Percentiles rank a stretch among this genome's conserved stretches.
Conservation (phyloP, 2,888 invertebrate species). For the Gari tellinella region DNA sequence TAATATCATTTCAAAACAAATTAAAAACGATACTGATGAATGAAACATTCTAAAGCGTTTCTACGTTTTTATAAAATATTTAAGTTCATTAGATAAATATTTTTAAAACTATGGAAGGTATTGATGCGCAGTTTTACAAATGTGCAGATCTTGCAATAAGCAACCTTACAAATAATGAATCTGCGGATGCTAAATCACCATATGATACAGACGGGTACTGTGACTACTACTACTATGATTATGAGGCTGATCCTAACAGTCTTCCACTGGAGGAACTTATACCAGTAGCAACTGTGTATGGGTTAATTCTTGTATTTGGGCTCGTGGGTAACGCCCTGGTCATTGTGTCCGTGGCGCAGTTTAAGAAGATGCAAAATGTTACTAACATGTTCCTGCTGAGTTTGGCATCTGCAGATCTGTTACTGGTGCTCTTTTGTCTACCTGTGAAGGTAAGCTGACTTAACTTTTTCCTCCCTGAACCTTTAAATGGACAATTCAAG, state of each 20-base stretch:
- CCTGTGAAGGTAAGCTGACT: constrained; percentile 89
- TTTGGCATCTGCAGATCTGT: constrained; percentile 89
- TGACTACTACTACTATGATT: constrained; percentile 83
- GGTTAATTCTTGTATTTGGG: constrained; percentile 87
- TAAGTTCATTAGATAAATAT: no score
- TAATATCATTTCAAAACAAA: no score
- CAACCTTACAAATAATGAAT: no score
- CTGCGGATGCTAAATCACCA: no score
- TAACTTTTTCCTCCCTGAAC: no score
- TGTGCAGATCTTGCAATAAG: no score
- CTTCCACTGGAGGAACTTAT: constrained; percentile 87
- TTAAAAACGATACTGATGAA: no score
- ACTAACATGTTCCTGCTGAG: constrained; percentile 90
- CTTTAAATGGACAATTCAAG: no score
- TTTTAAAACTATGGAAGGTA: no score
- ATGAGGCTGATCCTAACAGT: constrained; percentile 83
- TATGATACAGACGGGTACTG: background rate
- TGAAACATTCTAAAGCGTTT: no score
- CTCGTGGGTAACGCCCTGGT: constrained; percentile 87
- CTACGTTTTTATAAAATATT: no score
- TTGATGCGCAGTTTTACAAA: no score
- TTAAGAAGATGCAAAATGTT: constrained; percentile 87
- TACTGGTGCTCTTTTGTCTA: constrained; percentile 89
- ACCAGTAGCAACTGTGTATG: constrained; percentile 87
- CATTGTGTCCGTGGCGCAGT: constrained; percentile 86